Evolutionary conservation across 2,888 invertebrate genomes (phyloP), one percentile per base, ranked within the genome.

Genomic region (Nasonovia ribisnigri): DNA sequence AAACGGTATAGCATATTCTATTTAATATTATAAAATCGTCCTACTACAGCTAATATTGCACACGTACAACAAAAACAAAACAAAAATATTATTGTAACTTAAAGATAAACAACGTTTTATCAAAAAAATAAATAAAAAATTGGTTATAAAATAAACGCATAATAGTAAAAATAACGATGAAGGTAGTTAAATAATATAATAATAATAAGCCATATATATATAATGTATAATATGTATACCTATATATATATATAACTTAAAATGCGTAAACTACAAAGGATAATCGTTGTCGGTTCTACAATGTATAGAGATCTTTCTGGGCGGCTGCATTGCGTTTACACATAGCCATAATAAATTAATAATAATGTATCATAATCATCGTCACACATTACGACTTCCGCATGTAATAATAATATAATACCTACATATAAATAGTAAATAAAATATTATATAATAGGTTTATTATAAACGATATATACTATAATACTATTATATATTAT

Each of bases 1-100:
- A 77, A 91, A 91, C 3, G 36, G 26, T 36, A 77, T 26, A 48
- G 29, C 20, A 46, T 57, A 24, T 54, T 54, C 5, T 54, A 24
- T 54, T 6, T 20, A 26, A 16, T n/a, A n/a, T 57, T 26, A 26
- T 24, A 43, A 43, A 43, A 84, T 84, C 26, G 4, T 36, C 36
- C 11, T 88, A 88, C 11, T 91, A 91, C 36, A 1, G 43, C 89
- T 91, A 91, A 91, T 91, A 91, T 91, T 91, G 91, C 91, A 91
- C 84, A 51, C 90, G 36, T 88, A 88, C 77, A 77, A 77, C 36
- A 36, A 77, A 77, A 77, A 77, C 77, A 8, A 77, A 24, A 43
- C 77, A 90, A 90, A 60, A 67, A 51, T 90, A 90, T 26, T 77
- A n/a, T 43, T 90, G 24, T 89, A 77, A 67, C 48, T 48, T 46